Base-by-base conservation (phyloP, 1,140 invertebrate genomes). In the Plectrocnemia conspersa region DNA sequence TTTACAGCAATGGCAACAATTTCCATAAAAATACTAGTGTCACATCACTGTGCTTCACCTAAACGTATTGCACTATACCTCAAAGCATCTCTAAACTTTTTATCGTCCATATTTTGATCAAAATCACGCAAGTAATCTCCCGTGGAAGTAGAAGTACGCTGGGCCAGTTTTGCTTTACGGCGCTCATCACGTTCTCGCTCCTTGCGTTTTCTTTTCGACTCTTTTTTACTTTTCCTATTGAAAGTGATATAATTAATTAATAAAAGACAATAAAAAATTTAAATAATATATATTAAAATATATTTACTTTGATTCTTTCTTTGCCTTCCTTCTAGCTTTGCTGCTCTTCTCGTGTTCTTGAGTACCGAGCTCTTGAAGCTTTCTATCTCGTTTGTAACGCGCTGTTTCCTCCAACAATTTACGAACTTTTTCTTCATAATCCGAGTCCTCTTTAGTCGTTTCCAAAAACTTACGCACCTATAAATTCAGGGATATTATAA, bases 391-490 rank as follows among this genome's bases (percentile, higher is more conserved):
- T 63, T 88, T 88, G 75, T 86, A 89, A 64, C 84, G 83, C 27
- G 80, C 82, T 6, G 85, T 86, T 62, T 90, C 87, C 59, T 87
- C 86, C 35, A 91, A 71, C 64, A 90, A 88, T 65, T 87, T 88
- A 2, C 86, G 78, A 25, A 91, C 85, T 73, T 88, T 89, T 41
- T 85, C 82, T 66, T 89, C 86, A 63, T 89, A 90, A 68, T 89
- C 87, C 0, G 85, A 86, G 64, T 90, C 88, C 62, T 85, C 84
- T 69, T 86, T 86, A 1, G 84, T 86, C 68, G 86, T 83, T 61
- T 86, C 83, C 29, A 88, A 66, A 66, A 89, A 88, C 52, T 83
- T 82, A 3, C 85, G 78, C 18, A 90, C 80, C 76, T 88, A 78
- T 18, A 75, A 69, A 61, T 82, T 80, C n/a, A 61, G 44, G 6